phyloP scores from a whole-genome alignment of 2,888 invertebrate species.

The Drosophila suboccidentalis region DNA sequence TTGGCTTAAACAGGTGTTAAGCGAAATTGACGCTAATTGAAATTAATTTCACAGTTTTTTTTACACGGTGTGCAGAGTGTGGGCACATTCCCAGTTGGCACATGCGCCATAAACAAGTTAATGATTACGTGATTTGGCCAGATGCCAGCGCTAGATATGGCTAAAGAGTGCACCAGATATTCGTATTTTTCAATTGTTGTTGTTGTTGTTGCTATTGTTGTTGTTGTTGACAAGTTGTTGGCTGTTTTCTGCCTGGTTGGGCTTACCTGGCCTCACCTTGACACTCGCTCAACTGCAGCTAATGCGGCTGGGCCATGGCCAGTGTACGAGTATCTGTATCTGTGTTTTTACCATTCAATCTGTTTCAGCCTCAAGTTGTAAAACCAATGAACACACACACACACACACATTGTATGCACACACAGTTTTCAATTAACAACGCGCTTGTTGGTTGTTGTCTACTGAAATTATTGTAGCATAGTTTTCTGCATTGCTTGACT shows the following conservation, averaged over 20 bases:
- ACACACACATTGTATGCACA: conserved; percentile 1
- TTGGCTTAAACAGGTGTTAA: conserved; percentile 56
- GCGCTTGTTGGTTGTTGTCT: conserved; percentile 17
- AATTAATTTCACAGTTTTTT: conserved; percentile 66
- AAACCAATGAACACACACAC: conserved; percentile 20
- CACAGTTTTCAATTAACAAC: conserved; percentile 56
- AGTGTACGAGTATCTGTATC: conserved; percentile 1
- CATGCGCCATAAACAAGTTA: conserved; percentile 79
- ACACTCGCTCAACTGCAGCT: conserved; percentile 81
- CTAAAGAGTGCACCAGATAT: conserved; percentile 27
- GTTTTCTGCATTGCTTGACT: conserved; percentile 52
- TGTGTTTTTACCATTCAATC: conserved; percentile 16
- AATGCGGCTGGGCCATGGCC: conserved; percentile 57
- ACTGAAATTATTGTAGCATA: conserved; percentile 56
- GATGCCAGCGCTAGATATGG: conserved; percentile 63
- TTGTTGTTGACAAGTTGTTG: conserved; percentile 49
- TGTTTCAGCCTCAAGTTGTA: conserved; percentile 14
- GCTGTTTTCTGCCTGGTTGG: conserved; percentile 71
- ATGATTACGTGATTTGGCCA: conserved; percentile 81
- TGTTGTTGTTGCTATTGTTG: no score
- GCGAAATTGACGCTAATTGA: conserved; percentile 74
- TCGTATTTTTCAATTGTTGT: conserved; percentile 2
- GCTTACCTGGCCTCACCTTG: conserved; percentile 78
- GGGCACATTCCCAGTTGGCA: conserved; percentile 56
- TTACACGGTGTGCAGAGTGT: conserved; percentile 19